These are phyloP conservation scores for Anadara kagoshimensis DNA, from an alignment of 1,140 invertebrate species.

Conservation along the genomic window DNA sequence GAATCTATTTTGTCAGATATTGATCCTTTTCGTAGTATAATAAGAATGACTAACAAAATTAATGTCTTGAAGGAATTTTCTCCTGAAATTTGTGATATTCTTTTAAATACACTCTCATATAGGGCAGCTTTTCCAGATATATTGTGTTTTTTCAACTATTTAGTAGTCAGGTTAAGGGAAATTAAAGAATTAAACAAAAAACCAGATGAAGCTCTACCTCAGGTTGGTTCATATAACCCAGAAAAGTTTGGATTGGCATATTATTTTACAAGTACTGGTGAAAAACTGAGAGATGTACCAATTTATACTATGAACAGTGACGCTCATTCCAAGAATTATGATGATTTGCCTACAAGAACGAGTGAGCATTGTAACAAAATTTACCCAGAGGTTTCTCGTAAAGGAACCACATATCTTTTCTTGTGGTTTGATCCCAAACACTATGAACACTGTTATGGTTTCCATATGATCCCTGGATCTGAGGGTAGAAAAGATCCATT, in stretches of 20 bases:
- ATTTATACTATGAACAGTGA: constrained; percentile 10
- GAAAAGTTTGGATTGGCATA: constrained; percentile 12
- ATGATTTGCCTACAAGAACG: not conserved
- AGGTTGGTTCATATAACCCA: constrained; percentile 23
- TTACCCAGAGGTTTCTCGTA: constrained; percentile 1
- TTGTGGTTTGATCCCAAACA: constrained; percentile 9
- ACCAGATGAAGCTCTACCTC: not conserved
- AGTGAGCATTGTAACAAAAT: constrained; percentile 16
- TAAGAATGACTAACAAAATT: not conserved
- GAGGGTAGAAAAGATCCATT: constrained; percentile 17
- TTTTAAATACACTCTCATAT: not conserved
- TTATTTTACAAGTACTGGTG: constrained; percentile 6
- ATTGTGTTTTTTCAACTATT: not conserved
- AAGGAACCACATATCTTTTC: constrained; percentile 8
- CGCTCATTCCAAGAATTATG: constrained; percentile 4
- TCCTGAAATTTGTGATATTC: constrained; percentile 6
- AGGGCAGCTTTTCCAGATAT: not conserved
- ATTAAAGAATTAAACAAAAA: constrained; percentile 2
- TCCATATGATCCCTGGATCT: constrained; percentile 11
- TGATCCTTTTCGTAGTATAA: not conserved
- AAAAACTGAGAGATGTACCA: not conserved
- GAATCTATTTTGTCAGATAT: not conserved
- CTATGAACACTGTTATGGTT: constrained; percentile 13
- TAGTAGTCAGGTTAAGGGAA: not conserved
- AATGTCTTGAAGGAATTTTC: constrained; percentile 1